Evolutionary conservation across 2,888 invertebrate species (phyloP), one percentile per base, ranked within the genome.

Genomic region (Mechanitis messenoides): DNA sequence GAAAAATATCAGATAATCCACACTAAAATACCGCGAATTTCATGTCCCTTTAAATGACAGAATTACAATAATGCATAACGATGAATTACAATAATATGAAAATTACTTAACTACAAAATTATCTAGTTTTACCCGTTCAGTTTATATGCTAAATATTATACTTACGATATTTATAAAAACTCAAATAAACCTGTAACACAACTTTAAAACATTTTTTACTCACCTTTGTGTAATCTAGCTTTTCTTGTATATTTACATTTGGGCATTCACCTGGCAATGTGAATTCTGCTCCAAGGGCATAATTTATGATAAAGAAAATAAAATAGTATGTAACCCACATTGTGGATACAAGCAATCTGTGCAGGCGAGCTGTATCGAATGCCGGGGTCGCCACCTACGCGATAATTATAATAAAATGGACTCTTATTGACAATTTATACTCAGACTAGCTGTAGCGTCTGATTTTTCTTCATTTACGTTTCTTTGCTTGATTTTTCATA

Each of bases 251-350:
- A 64, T 84, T 84, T 2, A 87, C 73, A 60, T 78, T 72, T 0
- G 88, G 89, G 66, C 89, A 90, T 67, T 83, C 83, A 2, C 88
- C 89, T 0, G 78, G 76, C 55, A 88, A 66, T 0, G 85, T 86
- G 58, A 83, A 85, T 55, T 85, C 85, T 0, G 81, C 80, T 4
- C 73, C 79, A 12, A 74, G 70, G 31, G 72, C 78, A 42, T 69
- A 65, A 33, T 54, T 42, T 11, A 42, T 69, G 2, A 74, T 12
- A 53, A 31, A 63, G 11, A 81, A 66, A 66, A 72, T 78, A 61
- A 78, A 64, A 64, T 69, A 71, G 9, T 79, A 63, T 63, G 82
- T 70, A 53, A 79, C 60, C 57, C 81, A 71, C 83, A 84, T 83
- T 60, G 74, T 62, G 53, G 54, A 64, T 66, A 69, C 76, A 76